These are phyloP conservation scores for Pollimyrus isidori DNA, from an alignment of 2,113 vertebrate species.

Conservation along the genomic window DNA sequence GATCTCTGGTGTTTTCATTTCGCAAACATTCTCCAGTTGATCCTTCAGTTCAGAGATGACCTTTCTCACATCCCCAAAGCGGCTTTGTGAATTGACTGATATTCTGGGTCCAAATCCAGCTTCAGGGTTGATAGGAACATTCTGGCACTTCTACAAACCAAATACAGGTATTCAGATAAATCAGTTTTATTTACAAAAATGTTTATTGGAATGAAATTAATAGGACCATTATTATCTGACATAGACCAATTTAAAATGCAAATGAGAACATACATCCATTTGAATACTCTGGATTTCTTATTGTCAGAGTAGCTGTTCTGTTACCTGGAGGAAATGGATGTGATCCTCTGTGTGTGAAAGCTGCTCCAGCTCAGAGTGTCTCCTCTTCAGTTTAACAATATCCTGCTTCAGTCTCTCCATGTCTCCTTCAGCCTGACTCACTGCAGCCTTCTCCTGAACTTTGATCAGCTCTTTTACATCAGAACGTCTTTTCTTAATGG, in stretches of 20 bases:
- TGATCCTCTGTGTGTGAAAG: conserved; percentile 22
- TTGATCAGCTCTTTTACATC: neutral
- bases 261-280: neutral
- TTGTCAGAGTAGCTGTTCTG: neutral
- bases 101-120: neutral
- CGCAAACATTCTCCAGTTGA: neutral
- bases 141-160: neutral
- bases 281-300: neutral
- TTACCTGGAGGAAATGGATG: conserved; percentile 33
- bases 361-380: conserved; percentile 20
- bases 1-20: neutral
- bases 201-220: neutral
- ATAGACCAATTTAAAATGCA: no score
- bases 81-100: neutral
- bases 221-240: neutral
- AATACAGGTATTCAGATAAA: neutral
- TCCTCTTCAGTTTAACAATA: conserved; percentile 21
- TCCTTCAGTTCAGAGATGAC: neutral
- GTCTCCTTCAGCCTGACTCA: neutral
- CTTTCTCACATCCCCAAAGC: neutral
- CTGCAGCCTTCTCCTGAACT: neutral
- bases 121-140: neutral
- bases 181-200: neutral
- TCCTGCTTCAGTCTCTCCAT: conserved; percentile 13
- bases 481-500: neutral